Conservation (phyloP, 2,888 invertebrate species). For the Quadriops clusia region DNA sequence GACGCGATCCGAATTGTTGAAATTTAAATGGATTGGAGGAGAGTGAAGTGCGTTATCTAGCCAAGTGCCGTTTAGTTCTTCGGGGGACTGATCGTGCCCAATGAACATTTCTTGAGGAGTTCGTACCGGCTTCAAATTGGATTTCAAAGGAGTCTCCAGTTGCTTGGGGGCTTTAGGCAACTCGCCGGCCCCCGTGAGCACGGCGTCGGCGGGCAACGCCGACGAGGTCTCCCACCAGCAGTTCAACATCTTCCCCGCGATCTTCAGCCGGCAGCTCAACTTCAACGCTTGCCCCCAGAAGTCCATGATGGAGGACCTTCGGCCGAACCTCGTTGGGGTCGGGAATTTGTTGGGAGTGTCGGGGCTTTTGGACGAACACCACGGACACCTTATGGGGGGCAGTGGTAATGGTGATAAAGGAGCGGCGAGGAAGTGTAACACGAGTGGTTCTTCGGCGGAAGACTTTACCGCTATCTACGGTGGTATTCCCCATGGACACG, state of each 20-base stretch:
- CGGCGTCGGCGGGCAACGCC: slow-evolving; percentile 30
- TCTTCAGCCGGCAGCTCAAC: slow-evolving; percentile 80
- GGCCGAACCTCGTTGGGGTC: slow-evolving; percentile 70
- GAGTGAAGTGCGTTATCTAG: no score
- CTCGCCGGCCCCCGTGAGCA: slow-evolving; percentile 44
- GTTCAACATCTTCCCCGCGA: slow-evolving; percentile 85
- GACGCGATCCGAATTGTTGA: no score
- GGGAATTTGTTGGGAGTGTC: slow-evolving; percentile 68
- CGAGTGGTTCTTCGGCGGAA: slow-evolving; percentile 70
- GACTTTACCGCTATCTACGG: slow-evolving; percentile 82
- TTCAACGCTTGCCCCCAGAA: slow-evolving; percentile 62
- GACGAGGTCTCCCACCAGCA: slow-evolving; percentile 58
- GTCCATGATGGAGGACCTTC: slow-evolving; percentile 70
- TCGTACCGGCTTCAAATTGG: slow-evolving; percentile 60
- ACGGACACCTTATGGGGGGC: slow-evolving; percentile 43
- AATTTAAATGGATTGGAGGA: no score
- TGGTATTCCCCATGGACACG: slow-evolving; percentile 37
- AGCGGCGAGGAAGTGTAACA: slow-evolving; percentile 59
- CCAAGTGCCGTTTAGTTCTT: no score
- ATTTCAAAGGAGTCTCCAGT: slow-evolving; percentile 69
- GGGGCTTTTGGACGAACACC: slow-evolving; percentile 69
- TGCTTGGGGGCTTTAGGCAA: slow-evolving; percentile 48
- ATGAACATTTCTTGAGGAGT: slow-evolving; percentile 4
- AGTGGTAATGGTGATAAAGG: slow-evolving; percentile 33
- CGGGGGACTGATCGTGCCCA: no score